phyloP scores from a whole-genome alignment of 2,113 vertebrate genomes.

The Gallinago paraguaiae region DNA sequence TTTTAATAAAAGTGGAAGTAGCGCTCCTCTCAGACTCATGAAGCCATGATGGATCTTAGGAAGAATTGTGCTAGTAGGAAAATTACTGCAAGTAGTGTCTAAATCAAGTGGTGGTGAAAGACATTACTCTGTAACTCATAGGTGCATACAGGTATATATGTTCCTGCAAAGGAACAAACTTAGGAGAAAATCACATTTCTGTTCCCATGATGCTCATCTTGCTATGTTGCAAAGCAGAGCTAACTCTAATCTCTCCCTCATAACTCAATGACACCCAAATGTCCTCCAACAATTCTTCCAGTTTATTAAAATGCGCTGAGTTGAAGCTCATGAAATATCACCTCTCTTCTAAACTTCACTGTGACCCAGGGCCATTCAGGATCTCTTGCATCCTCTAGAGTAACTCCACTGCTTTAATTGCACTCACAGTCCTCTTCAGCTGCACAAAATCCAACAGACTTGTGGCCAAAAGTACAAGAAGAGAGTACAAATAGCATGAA shows the following conservation, averaged over 20 bases:
- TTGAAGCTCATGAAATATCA: background rate
- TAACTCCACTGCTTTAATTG: background rate
- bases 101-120: background rate
- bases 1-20: background rate
- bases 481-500: background rate
- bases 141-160: background rate
- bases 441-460: background rate
- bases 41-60: background rate
- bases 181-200: background rate
- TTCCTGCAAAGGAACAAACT: background rate
- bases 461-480: background rate
- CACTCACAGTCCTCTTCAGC: background rate
- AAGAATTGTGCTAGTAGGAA: background rate
- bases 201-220: background rate
- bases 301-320: background rate
- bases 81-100: background rate
- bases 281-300: background rate
- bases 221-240: background rate
- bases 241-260: background rate
- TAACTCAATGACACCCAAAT: background rate
- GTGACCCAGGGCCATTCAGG: background rate
- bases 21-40: background rate
- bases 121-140: background rate
- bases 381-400: background rate
- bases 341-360: background rate